Percentiles rank a stretch among this genome's conserved stretches.
Evolutionary conservation across 2,797 vertebrate species (phyloP).

Genomic region (Typhlichthys eigenmanni): DNA sequence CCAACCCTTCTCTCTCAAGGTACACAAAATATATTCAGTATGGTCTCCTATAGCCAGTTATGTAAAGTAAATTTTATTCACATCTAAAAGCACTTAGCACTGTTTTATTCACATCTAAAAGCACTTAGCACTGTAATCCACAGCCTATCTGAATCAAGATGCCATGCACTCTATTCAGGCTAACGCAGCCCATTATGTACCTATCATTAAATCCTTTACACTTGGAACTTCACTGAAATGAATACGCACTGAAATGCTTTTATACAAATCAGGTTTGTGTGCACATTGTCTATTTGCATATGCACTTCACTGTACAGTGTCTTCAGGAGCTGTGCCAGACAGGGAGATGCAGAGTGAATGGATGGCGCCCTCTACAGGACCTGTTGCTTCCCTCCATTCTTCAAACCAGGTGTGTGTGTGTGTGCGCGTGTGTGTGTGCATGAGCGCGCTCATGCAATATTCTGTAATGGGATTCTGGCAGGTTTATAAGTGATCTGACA

Average conservation of each 20-base stretch:
- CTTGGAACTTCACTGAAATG: too few species aligned
- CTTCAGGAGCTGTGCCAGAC: conserved; percentile 81
- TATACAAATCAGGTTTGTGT: neutral
- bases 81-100: too few species aligned
- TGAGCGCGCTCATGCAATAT: conserved; percentile 1
- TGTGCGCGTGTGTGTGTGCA: conserved; percentile 46
- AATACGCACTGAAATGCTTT: too few species aligned
- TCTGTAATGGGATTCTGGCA: conserved; percentile 11
- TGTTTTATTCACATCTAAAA: too few species aligned
- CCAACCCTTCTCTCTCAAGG: conserved; percentile 90
- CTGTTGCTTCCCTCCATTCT: conserved; percentile 82
- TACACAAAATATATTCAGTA: conserved; percentile 43
- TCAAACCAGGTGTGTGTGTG: conserved; percentile 70
- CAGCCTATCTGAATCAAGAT: too few species aligned
- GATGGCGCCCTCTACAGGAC: conserved; percentile 74
- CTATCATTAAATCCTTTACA: too few species aligned
- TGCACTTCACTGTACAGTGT: conserved; percentile 7
- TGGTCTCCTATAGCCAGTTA: too few species aligned
- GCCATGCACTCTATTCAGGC: too few species aligned
- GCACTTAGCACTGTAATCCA: too few species aligned
- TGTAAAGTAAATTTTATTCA: too few species aligned
- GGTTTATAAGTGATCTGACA: conserved; percentile 38
- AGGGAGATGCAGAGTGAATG: conserved; percentile 63
- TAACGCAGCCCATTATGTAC: too few species aligned
- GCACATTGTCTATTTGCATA: neutral